Conservation (phyloP, 2,113 vertebrate genomes). For the Etheostoma cragini region DNA sequence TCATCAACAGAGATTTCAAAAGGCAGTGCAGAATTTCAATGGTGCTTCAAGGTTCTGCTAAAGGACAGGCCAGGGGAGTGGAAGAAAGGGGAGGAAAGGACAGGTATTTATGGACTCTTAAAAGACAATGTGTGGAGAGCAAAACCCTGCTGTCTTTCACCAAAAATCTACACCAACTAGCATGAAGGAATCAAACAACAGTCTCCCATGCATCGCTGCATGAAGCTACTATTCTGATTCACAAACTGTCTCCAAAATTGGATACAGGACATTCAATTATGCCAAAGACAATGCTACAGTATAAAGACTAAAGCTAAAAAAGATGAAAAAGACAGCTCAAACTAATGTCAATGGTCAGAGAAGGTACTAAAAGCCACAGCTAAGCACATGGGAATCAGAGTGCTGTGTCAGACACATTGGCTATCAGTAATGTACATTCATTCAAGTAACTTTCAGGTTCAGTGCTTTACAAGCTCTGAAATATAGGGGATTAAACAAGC, state of each 20-base stretch:
- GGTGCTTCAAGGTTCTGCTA: conserved; percentile 81
- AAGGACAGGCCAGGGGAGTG: conserved; percentile 75
- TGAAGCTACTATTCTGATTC: conserved; percentile 16
- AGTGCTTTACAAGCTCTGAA: conserved; percentile 69
- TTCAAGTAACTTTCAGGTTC: conserved; percentile 76
- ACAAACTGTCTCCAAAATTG: conserved; percentile 3
- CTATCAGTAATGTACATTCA: conserved; percentile 75
- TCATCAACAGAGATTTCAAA: conserved; percentile 85
- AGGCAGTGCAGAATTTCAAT: conserved; percentile 83
- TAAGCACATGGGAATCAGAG: conserved; percentile 68
- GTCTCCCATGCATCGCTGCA: conserved; percentile 8
- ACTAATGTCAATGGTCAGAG: conserved; percentile 43
- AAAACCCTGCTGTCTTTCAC: conserved; percentile 61
- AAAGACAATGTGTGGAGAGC: conserved; percentile 61
- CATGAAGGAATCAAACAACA: conserved; percentile 16
- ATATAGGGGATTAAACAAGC: conserved; percentile 71
- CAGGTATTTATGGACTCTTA: conserved; percentile 72
- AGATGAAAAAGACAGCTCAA: conserved; percentile 31
- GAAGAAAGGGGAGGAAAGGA: conserved; percentile 37
- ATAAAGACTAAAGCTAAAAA: conserved; percentile 49
- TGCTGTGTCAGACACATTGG: conserved; percentile 75
- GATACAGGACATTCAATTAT: conserved; percentile 23
- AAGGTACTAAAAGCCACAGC: conserved; percentile 59
- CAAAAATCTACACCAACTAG: conserved; percentile 49
- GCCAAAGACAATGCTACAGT: conserved; percentile 2